Base-by-base conservation (phyloP, 2,113 vertebrate species). In the Cichladusa arquata region DNA sequence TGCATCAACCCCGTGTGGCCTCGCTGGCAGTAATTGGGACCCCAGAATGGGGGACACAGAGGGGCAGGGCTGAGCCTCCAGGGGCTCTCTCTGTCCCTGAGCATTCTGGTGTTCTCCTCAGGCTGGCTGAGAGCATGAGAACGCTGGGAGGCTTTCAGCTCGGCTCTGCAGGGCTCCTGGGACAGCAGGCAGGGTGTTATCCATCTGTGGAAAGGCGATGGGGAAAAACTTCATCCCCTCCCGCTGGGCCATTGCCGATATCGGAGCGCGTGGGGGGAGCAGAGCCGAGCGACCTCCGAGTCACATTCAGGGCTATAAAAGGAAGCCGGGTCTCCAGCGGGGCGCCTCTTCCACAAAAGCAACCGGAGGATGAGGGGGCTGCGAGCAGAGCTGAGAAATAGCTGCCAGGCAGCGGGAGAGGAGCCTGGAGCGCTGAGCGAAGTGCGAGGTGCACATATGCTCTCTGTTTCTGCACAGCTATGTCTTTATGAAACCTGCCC, bases 351-450 rank as follows among this genome's bases (percentile, higher is more conserved):
- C 92, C 88, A 96, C 95, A 96, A 96, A 96, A 91, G 96, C 94
- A 96, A 47, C 88, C 56, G 19, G 95, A 92, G 95, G 94, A 93
- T 96, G 96, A 97, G 96, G 94, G 95, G 96, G 96, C 94, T 93
- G 96, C 1, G 4, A 93, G 82, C 38, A 1, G 96, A 97, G 82
- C 94, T 95, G 95, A 77, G 91, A 88, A 97, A 95, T 88, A 94
- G 86, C 92, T 97, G 88, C 94, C 94, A 95, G 88, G 96, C 96
- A 96, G 96, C 95, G 0, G 94, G 95, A 97, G 92, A 95, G 92
- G 65, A 97, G 91, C 96, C 94, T 70, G 88, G 38, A 93, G 94
- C 23, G 5, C 94, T 51, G 88, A 95, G 95, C 64, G 0, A 96
- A 93, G 94, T 14, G 92, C 34, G 64, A 97, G 94, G 79, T 92